Evolutionary conservation across 2,113 vertebrate genomes (phyloP).

Genomic region (Nerophis ophidion): DNA sequence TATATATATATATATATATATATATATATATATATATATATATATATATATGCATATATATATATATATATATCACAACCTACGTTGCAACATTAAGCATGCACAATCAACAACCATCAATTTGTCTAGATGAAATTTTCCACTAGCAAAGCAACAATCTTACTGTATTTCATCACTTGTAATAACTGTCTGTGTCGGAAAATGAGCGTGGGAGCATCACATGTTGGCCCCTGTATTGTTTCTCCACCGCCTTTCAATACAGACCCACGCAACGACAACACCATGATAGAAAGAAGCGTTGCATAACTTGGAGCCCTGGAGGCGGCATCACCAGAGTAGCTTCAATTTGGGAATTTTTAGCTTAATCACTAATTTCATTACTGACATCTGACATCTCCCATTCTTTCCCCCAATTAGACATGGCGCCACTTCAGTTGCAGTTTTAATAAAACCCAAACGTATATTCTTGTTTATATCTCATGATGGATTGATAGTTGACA

Average conservation of each 20-base stretch:
- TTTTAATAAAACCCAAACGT: not conserved
- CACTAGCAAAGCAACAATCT: conserved; percentile 18
- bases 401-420: not conserved
- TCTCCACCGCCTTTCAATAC: conserved; percentile 10
- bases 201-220: conserved; percentile 14
- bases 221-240: conserved; percentile 20
- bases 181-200: conserved; percentile 7
- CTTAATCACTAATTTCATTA: not conserved
- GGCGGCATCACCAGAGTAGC: conserved; percentile 13
- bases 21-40: no score
- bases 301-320: conserved; percentile 22
- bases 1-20: no score
- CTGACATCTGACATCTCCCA: not conserved
- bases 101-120: not conserved
- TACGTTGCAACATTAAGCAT: conserved; percentile 22
- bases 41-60: no score
- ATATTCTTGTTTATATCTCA: not conserved
- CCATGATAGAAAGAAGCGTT: conserved; percentile 22
- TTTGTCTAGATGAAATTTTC: conserved; percentile 11
- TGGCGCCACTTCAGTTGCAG: not conserved
- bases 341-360: conserved; percentile 1
- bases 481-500: no score
- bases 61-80: conserved; percentile 27
- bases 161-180: conserved; percentile 5
- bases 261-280: conserved; percentile 25